Evolutionary conservation across 2,888 invertebrate species (phyloP).

Genomic region (Cantharis nigra): DNA sequence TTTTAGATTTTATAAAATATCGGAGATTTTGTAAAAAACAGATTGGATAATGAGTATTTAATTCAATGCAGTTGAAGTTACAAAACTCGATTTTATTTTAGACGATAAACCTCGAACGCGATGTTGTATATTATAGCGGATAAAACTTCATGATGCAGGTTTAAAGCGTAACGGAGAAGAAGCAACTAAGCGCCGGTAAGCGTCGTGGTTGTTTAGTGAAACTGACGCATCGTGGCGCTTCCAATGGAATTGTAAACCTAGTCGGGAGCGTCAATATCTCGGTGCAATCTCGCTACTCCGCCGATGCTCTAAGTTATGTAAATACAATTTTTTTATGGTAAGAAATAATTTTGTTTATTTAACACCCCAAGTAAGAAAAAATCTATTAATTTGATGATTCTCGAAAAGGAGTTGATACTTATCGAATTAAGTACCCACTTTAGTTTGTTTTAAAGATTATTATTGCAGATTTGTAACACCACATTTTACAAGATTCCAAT

Average conservation of each 20-base stretch:
- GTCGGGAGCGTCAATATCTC: neutral
- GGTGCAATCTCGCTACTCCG: neutral
- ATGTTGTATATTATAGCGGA: neutral
- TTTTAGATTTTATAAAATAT: neutral
- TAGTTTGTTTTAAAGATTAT: neutral
- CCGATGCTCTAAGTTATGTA: neutral
- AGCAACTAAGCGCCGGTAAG: slow-evolving; percentile 16
- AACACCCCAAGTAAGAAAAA: neutral
- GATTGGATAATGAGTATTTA: neutral
- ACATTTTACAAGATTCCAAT: neutral
- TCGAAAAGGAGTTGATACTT: neutral
- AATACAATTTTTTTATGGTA: neutral
- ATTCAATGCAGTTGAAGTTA: neutral
- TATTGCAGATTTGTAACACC: neutral
- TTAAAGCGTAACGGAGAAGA: slow-evolving; percentile 4
- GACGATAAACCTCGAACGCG: neutral
- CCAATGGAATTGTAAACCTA: neutral
- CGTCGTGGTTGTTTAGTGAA: slow-evolving; percentile 13
- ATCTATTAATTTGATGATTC: neutral
- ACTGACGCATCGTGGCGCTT: slow-evolving; percentile 12
- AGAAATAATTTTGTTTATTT: neutral
- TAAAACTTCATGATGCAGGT: neutral
- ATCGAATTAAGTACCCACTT: neutral
- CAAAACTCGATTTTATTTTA: neutral
- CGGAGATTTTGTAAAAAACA: neutral